A percentile compares a stretch with the other conserved stretches of the same genome.
phyloP scores from a whole-genome alignment of 2,113 vertebrate genomes.

The Ceuthmochares aereus region DNA sequence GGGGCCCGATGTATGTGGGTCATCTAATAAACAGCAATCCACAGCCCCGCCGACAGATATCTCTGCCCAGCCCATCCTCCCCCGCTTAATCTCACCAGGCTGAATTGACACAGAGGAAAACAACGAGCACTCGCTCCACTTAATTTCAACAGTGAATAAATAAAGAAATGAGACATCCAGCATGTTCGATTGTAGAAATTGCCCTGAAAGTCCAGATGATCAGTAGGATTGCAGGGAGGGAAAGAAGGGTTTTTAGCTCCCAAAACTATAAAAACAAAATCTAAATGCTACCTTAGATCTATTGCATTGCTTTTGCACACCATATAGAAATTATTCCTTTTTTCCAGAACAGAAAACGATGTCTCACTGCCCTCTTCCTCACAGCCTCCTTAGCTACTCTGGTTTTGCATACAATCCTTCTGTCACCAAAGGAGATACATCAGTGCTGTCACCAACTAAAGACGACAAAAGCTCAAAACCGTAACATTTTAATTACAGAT shows the following conservation, averaged over 20 bases:
- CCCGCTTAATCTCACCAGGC: background rate
- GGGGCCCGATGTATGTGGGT: conserved; percentile 57
- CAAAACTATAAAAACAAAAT: background rate
- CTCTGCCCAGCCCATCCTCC: conserved; percentile 2
- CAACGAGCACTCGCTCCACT: background rate
- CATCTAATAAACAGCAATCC: conserved; percentile 13
- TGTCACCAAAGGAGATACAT: background rate
- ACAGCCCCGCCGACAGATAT: background rate
- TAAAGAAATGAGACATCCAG: background rate
- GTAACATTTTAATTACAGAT: conserved; percentile 37
- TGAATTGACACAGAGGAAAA: background rate
- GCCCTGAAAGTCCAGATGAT: background rate
- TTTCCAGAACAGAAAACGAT: background rate
- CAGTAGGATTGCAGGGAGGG: background rate
- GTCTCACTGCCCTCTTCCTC: background rate
- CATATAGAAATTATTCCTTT: background rate
- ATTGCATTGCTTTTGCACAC: background rate
- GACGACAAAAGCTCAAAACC: background rate
- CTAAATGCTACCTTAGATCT: background rate
- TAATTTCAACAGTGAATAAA: background rate
- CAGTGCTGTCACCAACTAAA: background rate
- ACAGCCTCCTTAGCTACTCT: background rate
- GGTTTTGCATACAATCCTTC: background rate
- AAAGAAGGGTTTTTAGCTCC: background rate
- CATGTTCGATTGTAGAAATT: background rate